These are phyloP conservation scores for Meteorus sp. DNA, from an alignment of 1,140 invertebrate genomes.

Conservation along the genomic window DNA sequence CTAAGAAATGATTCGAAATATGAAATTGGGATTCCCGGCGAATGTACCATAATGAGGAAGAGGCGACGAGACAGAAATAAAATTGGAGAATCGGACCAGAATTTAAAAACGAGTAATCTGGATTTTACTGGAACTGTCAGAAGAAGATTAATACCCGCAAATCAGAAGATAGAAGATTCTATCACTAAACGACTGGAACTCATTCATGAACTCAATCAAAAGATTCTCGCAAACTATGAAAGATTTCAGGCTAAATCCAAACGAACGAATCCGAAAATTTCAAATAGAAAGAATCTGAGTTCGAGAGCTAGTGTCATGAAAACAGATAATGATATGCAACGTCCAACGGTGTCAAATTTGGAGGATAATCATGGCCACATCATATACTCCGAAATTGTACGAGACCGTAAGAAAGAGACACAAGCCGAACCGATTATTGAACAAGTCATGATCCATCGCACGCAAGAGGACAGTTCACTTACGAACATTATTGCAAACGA, in stretches of 20 bases:
- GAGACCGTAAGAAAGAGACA: constrained; percentile 27
- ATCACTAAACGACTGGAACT: constrained; percentile 51
- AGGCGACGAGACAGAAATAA: constrained; percentile 25
- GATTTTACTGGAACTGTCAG: constrained; percentile 29
- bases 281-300: constrained; percentile 23
- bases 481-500: neutral
- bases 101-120: constrained; percentile 13
- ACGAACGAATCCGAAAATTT: constrained; percentile 20
- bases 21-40: constrained; percentile 34
- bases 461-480: neutral
- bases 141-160: constrained; percentile 40
- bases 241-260: constrained; percentile 48
- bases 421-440: neutral
- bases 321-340: neutral
- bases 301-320: constrained; percentile 12
- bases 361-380: constrained; percentile 27
- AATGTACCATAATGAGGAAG: constrained; percentile 28
- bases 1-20: constrained; percentile 43
- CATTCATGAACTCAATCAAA: constrained; percentile 54
- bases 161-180: constrained; percentile 48
- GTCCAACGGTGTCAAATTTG: constrained; percentile 10
- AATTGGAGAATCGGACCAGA: constrained; percentile 18
- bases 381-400: constrained; percentile 30
- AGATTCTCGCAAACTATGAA: constrained; percentile 51
- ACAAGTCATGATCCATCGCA: constrained; percentile 4